Percentiles rank a stretch among this genome's conserved stretches.
phyloP scores from a whole-genome alignment of 2,888 invertebrate genomes.

The Plebejus anna region DNA sequence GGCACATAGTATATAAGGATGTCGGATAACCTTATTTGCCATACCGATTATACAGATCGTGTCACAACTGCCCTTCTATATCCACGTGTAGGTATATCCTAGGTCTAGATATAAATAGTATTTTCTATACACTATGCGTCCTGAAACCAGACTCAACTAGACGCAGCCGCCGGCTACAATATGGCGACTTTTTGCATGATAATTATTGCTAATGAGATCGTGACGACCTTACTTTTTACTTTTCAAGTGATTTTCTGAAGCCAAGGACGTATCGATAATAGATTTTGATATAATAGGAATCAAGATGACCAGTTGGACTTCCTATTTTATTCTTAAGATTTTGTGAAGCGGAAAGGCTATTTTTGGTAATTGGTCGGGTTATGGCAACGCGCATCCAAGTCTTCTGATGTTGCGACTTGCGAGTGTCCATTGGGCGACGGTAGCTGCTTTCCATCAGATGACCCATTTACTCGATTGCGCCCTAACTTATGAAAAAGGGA shows the following conservation, averaged over 20 bases:
- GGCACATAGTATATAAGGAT: not conserved
- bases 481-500: too few relatives aligned
- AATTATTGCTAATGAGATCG: conserved; percentile 51
- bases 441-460: too few relatives aligned
- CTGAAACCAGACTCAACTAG: conserved; percentile 7
- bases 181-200: conserved; percentile 47
- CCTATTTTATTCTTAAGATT: conserved; percentile 4
- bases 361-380: not conserved
- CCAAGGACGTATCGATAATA: conserved; percentile 45
- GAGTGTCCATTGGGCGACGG: too few relatives aligned
- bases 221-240: conserved; percentile 53
- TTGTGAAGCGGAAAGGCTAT: not conserved
- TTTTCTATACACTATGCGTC: not conserved
- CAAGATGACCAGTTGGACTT: conserved; percentile 10
- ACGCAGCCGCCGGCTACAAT: conserved; percentile 37
- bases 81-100: not conserved
- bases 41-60: not conserved
- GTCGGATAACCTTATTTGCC: not conserved
- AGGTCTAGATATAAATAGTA: not conserved
- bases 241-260: conserved; percentile 48
- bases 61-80: not conserved
- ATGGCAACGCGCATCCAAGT: too few relatives aligned
- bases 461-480: too few relatives aligned
- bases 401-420: too few relatives aligned
- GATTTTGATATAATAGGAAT: conserved; percentile 34